These are phyloP conservation scores for Ectemnius cavifrons DNA, from an alignment of 2,888 invertebrate genomes.

Conservation along the genomic window DNA sequence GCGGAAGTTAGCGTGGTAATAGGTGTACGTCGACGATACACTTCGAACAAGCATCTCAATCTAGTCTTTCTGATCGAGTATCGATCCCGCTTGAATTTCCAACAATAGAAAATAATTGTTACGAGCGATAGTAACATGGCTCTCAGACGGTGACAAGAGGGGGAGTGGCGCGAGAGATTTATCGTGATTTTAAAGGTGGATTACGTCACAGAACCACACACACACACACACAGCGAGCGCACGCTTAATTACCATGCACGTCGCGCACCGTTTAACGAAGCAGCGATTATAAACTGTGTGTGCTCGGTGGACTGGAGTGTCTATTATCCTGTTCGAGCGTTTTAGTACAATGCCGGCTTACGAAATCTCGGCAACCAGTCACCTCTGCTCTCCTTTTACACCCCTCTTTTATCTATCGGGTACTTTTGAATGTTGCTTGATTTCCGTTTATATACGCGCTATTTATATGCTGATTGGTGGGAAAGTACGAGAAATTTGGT, in stretches of 20 bases:
- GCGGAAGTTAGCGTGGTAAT: not conserved
- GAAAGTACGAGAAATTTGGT: conserved; percentile 12
- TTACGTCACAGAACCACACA: conserved; percentile 49
- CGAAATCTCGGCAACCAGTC: not conserved
- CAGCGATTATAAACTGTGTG: conserved; percentile 49
- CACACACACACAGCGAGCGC: conserved; percentile 10
- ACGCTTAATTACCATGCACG: conserved; percentile 56
- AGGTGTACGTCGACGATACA: not conserved
- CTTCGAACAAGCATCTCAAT: conserved; percentile 13
- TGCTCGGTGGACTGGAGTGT: conserved; percentile 23
- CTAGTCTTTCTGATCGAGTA: not conserved
- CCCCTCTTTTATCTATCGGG: no score
- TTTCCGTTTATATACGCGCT: conserved; percentile 22
- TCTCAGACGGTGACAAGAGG: conserved; percentile 44
- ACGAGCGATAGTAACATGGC: conserved; percentile 37
- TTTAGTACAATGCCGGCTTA: not conserved
- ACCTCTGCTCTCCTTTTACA: not conserved
- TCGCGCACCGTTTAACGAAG: conserved; percentile 57
- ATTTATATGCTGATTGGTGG: conserved; percentile 10
- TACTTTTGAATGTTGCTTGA: not conserved
- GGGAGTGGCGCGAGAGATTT: conserved; percentile 48
- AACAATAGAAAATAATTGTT: conserved; percentile 47
- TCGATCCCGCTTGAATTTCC: conserved; percentile 26
- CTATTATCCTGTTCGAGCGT: conserved; percentile 40
- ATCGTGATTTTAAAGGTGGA: conserved; percentile 54